Evolutionary conservation across 1,140 invertebrate species (phyloP).

Genomic region (Drosophila gunungcola): DNA sequence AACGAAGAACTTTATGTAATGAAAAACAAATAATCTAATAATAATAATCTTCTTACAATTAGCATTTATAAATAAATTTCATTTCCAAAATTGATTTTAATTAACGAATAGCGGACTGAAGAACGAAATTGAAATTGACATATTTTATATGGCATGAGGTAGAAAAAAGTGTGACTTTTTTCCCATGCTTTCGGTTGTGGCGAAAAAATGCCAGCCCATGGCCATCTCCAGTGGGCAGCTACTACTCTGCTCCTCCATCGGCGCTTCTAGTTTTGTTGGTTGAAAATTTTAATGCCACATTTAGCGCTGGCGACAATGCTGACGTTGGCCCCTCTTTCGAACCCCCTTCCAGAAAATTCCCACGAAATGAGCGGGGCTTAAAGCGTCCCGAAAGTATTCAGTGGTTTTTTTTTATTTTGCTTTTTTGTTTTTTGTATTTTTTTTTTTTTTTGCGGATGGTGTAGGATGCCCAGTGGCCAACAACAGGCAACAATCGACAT

Average conservation of each 20-base stretch:
- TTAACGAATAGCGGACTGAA: too few relatives aligned
- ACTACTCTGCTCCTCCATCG: slow-evolving; percentile 4
- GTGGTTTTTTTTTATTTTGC: slow-evolving; percentile 4
- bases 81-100: too few relatives aligned
- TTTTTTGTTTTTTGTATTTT: slow-evolving; percentile 15
- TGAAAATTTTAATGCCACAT: slow-evolving; percentile 79
- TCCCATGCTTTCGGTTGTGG: not conserved
- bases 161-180: not conserved
- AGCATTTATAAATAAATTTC: too few relatives aligned
- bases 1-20: too few relatives aligned
- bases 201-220: not conserved
- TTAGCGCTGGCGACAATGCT: slow-evolving; percentile 69
- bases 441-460: slow-evolving; percentile 6
- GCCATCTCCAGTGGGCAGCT: slow-evolving; percentile 1
- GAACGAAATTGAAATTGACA: not conserved
- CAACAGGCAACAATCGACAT: slow-evolving; percentile 36
- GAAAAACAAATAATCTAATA: too few relatives aligned
- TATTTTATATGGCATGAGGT: not conserved
- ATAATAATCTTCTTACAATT: too few relatives aligned
- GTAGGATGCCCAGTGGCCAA: slow-evolving; percentile 16
- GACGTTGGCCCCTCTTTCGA: slow-evolving; percentile 2
- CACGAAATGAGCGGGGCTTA: slow-evolving; percentile 24
- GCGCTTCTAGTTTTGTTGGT: slow-evolving; percentile 48
- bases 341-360: too few relatives aligned
- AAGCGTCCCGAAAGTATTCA: slow-evolving; percentile 30